Percentiles rank a stretch among this genome's conserved stretches.
phyloP scores from a whole-genome alignment of 2,113 vertebrate genomes.

The Percopsis transmontana region DNA sequence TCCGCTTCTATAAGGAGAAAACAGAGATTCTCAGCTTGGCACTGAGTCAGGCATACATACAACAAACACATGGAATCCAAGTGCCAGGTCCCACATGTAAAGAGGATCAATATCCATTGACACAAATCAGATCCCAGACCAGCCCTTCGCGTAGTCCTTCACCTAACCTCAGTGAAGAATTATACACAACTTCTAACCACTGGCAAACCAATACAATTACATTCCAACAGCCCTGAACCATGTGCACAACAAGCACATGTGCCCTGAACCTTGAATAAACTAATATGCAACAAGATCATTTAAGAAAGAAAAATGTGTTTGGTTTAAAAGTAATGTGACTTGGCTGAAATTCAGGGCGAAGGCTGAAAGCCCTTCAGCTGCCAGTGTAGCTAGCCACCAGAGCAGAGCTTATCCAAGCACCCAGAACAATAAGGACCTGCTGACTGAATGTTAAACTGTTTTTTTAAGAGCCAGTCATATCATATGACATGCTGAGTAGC shows the following conservation, averaged over 20 bases:
- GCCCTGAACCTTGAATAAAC: constrained; percentile 29
- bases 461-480: neutral
- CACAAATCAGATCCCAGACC: constrained; percentile 24
- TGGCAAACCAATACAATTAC: constrained; percentile 14
- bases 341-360: neutral
- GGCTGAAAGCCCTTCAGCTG: neutral
- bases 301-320: neutral
- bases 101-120: constrained; percentile 58
- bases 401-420: neutral
- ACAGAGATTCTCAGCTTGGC: constrained; percentile 71
- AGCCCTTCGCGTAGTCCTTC: constrained; percentile 37
- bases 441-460: neutral
- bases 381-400: neutral
- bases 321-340: neutral
- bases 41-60: constrained; percentile 66
- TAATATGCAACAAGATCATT: neutral
- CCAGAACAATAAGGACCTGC: neutral
- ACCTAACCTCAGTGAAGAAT: constrained; percentile 26
- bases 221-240: constrained; percentile 5
- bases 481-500: neutral
- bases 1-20: constrained; percentile 74
- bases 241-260: constrained; percentile 15
- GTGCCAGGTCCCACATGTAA: constrained; percentile 21
- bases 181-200: constrained; percentile 26
- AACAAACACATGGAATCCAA: constrained; percentile 40